Base-by-base conservation (phyloP, 2,888 invertebrate genomes). In the Orthosia gothica region DNA sequence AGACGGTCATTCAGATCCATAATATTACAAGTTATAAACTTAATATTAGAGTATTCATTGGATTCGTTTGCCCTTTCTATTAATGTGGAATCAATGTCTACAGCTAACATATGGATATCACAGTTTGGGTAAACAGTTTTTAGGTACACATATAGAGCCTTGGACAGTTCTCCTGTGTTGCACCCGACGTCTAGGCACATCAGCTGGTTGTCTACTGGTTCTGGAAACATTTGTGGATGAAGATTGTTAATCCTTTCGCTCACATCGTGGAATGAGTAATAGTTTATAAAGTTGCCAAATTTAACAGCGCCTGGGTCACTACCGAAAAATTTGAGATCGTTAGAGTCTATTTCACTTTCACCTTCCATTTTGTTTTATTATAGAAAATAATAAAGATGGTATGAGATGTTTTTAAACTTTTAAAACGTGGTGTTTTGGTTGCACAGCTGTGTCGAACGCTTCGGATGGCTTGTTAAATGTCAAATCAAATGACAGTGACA, bases 201-300 rank as follows among this genome's bases (percentile, higher is more conserved):
- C 77, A 97, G 82, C 66, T 88, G 85, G 66, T 91, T 86, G 20
- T 87, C 70, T 69, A 79, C 52, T 40, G 79, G 75, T 45, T 55
- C 59, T 54, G 93, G 92, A 82, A 96, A 95, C 95, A 96, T 96
- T 55, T 87, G 71, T 67, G 89, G 76, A 75, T 93, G 84, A 82
- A 99, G 94, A 85, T 98, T 95, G 66, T 97, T 94, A 62, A 98
- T 96, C 89, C 99, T 97, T 84, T 97, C 97, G 74, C 97, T 96
- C 40, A 98, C 97, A 70, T 98, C 97, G 94, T 98, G 98, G 90
- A 99, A 99, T 83, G 98, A 96, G 91, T 99, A 99, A 91, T 99
- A 99, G 94, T 99, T 98, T 76, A 98, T 98, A 88, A 99, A 99
- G 94, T 99, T 99, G 69, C 99, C 99, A 95, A 97, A 97, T 91